Percentiles rank a stretch among this genome's conserved stretches.
These are phyloP conservation scores for Limnephilus rhombicus DNA, from an alignment of 2,888 invertebrate genomes.

Conservation along the genomic window DNA sequence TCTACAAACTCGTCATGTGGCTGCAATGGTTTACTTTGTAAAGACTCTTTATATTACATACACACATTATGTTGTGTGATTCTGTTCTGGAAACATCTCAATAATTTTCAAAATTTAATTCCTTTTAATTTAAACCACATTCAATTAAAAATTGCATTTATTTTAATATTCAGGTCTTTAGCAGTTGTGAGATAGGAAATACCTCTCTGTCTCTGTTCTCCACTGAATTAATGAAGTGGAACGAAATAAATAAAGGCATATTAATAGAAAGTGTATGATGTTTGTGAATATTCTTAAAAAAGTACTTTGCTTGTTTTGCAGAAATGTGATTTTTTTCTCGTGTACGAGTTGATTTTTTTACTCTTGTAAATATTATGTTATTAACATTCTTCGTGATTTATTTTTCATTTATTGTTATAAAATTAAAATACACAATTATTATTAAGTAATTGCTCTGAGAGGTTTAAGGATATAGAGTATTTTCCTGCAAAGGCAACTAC, in stretches of 20 bases:
- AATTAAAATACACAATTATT: background rate
- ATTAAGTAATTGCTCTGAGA: background rate
- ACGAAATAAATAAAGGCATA: background rate
- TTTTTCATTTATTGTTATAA: background rate
- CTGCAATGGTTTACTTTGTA: conserved; percentile 78
- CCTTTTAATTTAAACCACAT: background rate
- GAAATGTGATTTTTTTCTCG: background rate
- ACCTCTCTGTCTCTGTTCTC: background rate
- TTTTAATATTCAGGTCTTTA: background rate
- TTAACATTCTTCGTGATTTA: background rate
- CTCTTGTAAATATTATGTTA: background rate
- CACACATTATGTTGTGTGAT: background rate
- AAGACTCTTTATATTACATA: conserved; percentile 60
- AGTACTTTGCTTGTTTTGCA: background rate
- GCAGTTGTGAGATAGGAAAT: background rate
- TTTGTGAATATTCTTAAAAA: background rate
- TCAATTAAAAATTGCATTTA: background rate
- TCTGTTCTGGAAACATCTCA: background rate
- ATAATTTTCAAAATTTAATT: background rate
- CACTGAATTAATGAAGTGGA: background rate
- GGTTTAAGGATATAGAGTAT: background rate
- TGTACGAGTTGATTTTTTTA: background rate
- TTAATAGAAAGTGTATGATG: background rate
- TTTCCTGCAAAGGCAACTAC: background rate
- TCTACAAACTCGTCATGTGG: conserved; percentile 75